phyloP scores from a whole-genome alignment of 2,797 vertebrate species.

The Silurus lanzhouensis region DNA sequence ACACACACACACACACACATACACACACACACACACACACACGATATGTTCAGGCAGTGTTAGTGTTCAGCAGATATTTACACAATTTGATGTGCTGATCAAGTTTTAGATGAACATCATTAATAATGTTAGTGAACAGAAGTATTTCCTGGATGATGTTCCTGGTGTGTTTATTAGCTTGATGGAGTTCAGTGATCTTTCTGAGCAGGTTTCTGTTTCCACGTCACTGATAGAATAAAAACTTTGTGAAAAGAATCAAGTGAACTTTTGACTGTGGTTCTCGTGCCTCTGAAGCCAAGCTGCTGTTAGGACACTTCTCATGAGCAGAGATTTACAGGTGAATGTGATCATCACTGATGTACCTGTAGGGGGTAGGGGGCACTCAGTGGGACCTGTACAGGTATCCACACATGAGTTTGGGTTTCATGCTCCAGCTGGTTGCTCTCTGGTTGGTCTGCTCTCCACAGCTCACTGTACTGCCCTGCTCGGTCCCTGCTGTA shows the following conservation, averaged over 20 bases:
- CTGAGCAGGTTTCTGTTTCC: neutral
- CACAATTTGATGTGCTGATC: neutral
- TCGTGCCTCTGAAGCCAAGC: neutral
- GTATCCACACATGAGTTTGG: constrained; percentile 73
- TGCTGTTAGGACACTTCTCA: neutral
- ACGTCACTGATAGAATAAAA: neutral
- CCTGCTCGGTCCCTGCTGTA: constrained; percentile 83
- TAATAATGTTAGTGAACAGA: no score
- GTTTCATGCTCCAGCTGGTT: constrained; percentile 56
- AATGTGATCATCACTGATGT: neutral
- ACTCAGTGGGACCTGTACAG: constrained; percentile 86
- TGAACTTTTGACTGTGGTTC: no score
- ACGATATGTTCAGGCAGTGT: neutral
- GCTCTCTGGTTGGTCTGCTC: constrained; percentile 62
- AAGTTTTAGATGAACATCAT: neutral
- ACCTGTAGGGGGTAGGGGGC: constrained; percentile 79
- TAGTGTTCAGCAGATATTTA: no score
- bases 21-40: neutral
- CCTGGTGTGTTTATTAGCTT: neutral
- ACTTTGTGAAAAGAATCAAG: neutral
- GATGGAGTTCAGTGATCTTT: neutral
- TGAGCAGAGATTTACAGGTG: neutral
- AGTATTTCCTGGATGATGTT: no score
- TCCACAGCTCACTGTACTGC: constrained; percentile 93
- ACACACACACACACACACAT: constrained; percentile 4